phyloP scores from a whole-genome alignment of 2,888 invertebrate species.

The Syrphus vitripennis region DNA sequence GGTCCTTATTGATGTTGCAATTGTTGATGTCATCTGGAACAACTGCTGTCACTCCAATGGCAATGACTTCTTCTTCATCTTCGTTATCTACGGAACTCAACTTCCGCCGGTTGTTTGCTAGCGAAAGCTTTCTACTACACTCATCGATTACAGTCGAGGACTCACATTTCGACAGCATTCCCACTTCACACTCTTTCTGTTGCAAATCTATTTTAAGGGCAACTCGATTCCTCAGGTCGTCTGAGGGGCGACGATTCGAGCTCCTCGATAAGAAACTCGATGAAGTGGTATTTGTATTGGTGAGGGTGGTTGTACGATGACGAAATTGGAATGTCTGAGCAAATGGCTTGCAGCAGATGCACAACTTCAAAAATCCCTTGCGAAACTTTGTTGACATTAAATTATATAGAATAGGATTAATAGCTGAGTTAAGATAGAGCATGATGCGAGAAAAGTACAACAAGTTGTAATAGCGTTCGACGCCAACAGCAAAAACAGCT shows the following conservation, averaged over 20 bases:
- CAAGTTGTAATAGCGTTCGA: constrained; percentile 91
- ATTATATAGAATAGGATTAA: constrained; percentile 96
- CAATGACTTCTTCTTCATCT: constrained; percentile 45
- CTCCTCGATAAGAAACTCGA: constrained; percentile 85
- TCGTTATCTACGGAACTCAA: constrained; percentile 57
- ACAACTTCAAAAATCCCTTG: constrained; percentile 88
- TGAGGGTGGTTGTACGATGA: constrained; percentile 82
- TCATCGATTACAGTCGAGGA: constrained; percentile 58
- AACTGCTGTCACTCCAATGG: constrained; percentile 17
- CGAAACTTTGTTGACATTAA: constrained; percentile 95
- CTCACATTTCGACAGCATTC: constrained; percentile 59
- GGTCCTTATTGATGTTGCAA: not conserved
- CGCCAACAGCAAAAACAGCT: constrained; percentile 85
- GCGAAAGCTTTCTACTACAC: constrained; percentile 59
- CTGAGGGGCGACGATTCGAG: constrained; percentile 83
- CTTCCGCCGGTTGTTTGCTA: constrained; percentile 54
- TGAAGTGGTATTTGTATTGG: constrained; percentile 83
- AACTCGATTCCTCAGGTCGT: constrained; percentile 74
- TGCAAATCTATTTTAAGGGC: constrained; percentile 52
- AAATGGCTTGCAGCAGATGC: constrained; percentile 81
- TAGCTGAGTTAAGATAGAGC: constrained; percentile 93
- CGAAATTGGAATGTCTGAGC: constrained; percentile 68
- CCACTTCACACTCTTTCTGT: constrained; percentile 54
- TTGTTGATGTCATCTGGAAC: constrained; percentile 10
- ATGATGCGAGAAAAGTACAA: constrained; percentile 92